Base-by-base conservation (phyloP, 92 coral and sea anemone genomes). In the Siderastrea radians region DNA sequence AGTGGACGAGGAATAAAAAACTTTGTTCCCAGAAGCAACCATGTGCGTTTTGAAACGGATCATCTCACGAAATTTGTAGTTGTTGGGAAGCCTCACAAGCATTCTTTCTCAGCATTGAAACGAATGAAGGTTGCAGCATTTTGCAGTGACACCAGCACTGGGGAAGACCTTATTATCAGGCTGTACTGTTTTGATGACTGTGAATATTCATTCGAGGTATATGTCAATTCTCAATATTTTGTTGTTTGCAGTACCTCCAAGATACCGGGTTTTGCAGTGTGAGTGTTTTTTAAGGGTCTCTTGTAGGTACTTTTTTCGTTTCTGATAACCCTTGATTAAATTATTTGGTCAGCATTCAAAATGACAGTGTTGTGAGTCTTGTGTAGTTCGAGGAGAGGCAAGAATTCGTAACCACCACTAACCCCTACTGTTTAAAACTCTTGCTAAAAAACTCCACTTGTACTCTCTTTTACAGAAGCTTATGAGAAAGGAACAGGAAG, bases 121-220 rank as follows among this genome's bases (percentile, higher is more conserved):
- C 26, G 94, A 12, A 91, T 91, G 94, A 89, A 91, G 75, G 57
- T 87, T 51, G 84, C 80, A 43, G 75, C 86, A 52, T 91, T 86
- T 14, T 66, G 91, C 50, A 81, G 58, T 61, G 77, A 72, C 10
- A 74, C 85, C 44, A 81, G 75, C 82, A 47, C 69, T 14, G 89
- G 88, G 52, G 85, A 91, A 51, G 81, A 57, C 58, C 67, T 91
- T 45, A 55, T 67, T 53, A 68, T 85, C 83, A 61, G 59, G 60
- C n/a, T 90, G 72, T 79, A 86, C 55, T 82, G 87, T 48, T 71
- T 90, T 58, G 93, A 90, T 50, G 93, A 90, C 15, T 78, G 80
- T 62, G 89, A 83, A 43, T 50, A 84, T 48, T 79, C 93, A 3
- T 78, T 72, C 16, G 86, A 90, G 82, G 93, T 90, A 53, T 49